Evolutionary conservation across 2,113 vertebrate genomes (phyloP), one percentile per base, ranked within the genome.

Genomic region (Aegypius monachus): DNA sequence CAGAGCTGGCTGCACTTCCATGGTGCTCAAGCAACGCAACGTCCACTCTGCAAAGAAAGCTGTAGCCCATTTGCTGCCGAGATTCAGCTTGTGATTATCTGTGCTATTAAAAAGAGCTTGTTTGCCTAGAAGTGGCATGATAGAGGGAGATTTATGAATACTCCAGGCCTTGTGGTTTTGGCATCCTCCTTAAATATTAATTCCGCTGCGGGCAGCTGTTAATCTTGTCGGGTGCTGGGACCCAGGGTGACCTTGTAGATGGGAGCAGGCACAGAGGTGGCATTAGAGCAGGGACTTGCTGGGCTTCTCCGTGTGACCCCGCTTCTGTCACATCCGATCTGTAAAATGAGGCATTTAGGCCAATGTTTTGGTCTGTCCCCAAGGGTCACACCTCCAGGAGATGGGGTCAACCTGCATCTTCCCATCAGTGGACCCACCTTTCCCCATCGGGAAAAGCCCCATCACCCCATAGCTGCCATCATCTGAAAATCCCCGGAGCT

Each of bases 381-480:
- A 25, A 4, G 12, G n/a, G n/a, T 19, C 47, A 16, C 66, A 22
- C 6, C 67, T 32, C 56, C 42, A 53, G 62, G 80, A 68, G n/a
- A 13, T 20, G 32, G 43, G 47, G 4, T 58, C 32, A 4, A 22
- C 29, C 47, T 71, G 42, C 38, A 2, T 17, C 43, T 68, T 50
- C 77, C 48, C 74, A 4, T 18, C 9, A 0, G 11, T 10, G 42
- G 16, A 31, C 10, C 40, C 22, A 36, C 25, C 3, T 66, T 74
- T 70, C 25, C 25, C 43, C 12, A 4, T 6, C 1, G 7, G 48
- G 48, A 65, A 10, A 38, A 86, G 45, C 56, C 23, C 56, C 18
- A 0, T 16, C 43, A 6, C 22, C 55, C 80, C 25, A 7, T 25
- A 42, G 9, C 32, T 50, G 43, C 45, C 1, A 0, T 13, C 7